Base-by-base conservation (phyloP, 23 tunicate species). In the Styela clava region DNA sequence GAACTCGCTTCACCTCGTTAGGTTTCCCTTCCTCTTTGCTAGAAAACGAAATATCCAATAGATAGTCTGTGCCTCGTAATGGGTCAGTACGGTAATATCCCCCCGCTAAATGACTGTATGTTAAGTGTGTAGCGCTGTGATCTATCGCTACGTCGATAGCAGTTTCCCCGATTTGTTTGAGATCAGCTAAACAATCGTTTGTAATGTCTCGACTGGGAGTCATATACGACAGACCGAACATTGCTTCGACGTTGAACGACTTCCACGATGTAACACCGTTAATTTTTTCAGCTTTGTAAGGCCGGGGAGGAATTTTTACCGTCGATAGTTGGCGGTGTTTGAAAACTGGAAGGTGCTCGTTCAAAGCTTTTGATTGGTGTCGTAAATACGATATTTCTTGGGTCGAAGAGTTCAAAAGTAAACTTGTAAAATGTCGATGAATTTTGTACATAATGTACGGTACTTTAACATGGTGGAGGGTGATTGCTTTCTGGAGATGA, bases 371-470 rank as follows among this genome's bases (percentile, higher is more conserved):
- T 16, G 81, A 52, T 64, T 76, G 81, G 2, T 76, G 65, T 25
- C 65, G 81, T 18, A 76, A 28, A 56, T 76, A 52, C 0, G 65
- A 37, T 19, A 76, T 76, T 0, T 56, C 44, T 21, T 91, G 88
- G 16, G 34, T 74, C 22, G 97, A 79, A 2, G 87, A 74, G 35
- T 82, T 78, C 0, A 91, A 78, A 25, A 82, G 12, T 35, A 85
- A 56, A 44, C 83, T 82, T 36, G 85, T 82, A 67, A 68, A 91
- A 63, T 93, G 93, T 2, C 98, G 93, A 52, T 93, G 98, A 20
- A 93, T 87, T 56, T 77, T 69, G 78, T 93, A 88, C 98, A 93
- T 93, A 35, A 93, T 87, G 83, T 76, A 78, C 12, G 98, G 98
- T 1, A 87, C 78, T 61, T 93, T 93, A 61, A 93, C 52, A 68